Evolutionary conservation across 23 tunicate species (phyloP).

Genomic region (Styela clava): DNA sequence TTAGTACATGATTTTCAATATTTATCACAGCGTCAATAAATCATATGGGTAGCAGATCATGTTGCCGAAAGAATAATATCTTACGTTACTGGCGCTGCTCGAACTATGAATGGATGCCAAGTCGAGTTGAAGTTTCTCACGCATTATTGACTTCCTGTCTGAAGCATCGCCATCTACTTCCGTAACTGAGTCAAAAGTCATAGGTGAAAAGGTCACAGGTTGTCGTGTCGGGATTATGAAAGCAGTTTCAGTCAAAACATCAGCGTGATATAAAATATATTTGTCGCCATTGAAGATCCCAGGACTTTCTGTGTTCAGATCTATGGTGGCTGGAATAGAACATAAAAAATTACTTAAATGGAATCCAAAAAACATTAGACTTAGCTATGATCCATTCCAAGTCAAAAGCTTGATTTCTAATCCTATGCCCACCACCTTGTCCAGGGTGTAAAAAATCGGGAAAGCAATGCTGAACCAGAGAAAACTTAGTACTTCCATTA

Average conservation of each 20-base stretch:
- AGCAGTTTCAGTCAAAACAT: conserved; percentile 72
- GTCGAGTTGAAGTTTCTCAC: conserved; percentile 18
- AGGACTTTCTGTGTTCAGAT: conserved; percentile 44
- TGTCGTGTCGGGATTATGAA: conserved; percentile 67
- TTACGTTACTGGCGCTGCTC: conserved; percentile 4
- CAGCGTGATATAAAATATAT: conserved; percentile 76
- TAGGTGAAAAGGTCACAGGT: background rate
- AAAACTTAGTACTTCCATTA: no score
- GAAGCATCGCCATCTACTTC: conserved; percentile 23
- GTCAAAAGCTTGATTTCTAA: no score
- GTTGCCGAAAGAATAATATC: no score
- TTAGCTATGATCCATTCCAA: no score
- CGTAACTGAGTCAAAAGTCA: background rate
- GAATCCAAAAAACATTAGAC: no score
- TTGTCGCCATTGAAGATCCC: conserved; percentile 70
- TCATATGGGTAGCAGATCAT: no score
- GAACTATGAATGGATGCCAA: conserved; percentile 13
- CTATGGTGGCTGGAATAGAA: conserved; percentile 31
- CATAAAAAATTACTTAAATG: no score
- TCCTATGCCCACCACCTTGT: no score
- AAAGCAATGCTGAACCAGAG: no score
- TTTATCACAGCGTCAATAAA: no score
- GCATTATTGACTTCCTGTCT: background rate
- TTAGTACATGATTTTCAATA: no score
- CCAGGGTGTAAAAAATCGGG: no score